phyloP scores from a whole-genome alignment of 2,797 vertebrate species.

The Nannoperca australis region DNA sequence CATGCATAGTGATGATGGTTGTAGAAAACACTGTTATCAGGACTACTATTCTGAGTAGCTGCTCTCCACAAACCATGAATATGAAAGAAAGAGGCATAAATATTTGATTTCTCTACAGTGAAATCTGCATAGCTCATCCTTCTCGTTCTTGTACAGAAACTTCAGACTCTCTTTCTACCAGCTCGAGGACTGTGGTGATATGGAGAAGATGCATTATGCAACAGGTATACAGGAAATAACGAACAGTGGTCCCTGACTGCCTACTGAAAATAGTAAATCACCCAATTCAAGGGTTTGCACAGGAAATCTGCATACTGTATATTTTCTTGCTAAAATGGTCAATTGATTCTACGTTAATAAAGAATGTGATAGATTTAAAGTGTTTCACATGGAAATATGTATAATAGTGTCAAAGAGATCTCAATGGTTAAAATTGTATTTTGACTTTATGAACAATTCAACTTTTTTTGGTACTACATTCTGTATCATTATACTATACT shows the following conservation, averaged over 20 bases:
- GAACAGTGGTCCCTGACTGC: conserved; percentile 37
- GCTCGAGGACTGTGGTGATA: conserved; percentile 29
- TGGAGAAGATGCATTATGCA: conserved; percentile 67
- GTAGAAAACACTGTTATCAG: conserved; percentile 42
- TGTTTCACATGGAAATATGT: conserved; percentile 2
- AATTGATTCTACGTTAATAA: not conserved
- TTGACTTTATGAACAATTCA: not conserved
- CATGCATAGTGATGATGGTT: conserved; percentile 12
- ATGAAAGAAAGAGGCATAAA: conserved; percentile 65
- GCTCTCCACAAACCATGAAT: conserved; percentile 63
- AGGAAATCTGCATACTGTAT: conserved; percentile 24
- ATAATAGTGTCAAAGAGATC: not conserved
- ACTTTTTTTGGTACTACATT: not conserved
- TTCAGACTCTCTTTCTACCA: conserved; percentile 30
- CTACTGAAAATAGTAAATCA: conserved; percentile 55
- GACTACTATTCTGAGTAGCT: conserved; percentile 43
- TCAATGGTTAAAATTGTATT: not conserved
- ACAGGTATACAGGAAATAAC: conserved; percentile 66
- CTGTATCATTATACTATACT: not conserved
- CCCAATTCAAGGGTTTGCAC: conserved; percentile 11
- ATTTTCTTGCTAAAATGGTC: not conserved
- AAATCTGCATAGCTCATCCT: conserved; percentile 67
- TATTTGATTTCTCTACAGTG: conserved; percentile 73
- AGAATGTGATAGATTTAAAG: not conserved
- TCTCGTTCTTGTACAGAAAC: conserved; percentile 52